phyloP scores from a whole-genome alignment of 2,888 invertebrate species.

The Colletes collaris region DNA sequence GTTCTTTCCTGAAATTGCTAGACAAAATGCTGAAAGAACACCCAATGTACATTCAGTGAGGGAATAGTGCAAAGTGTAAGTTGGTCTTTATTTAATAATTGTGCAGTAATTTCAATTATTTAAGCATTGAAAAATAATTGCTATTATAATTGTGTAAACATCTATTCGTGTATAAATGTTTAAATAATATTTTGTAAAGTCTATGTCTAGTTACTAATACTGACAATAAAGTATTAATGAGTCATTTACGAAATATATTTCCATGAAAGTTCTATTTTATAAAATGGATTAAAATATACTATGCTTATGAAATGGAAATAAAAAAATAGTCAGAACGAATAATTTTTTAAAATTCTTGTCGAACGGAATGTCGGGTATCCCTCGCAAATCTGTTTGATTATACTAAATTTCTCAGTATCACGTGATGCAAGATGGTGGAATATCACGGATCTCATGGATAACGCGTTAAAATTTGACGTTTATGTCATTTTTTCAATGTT shows the following conservation, averaged over 20 bases:
- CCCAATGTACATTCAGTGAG: conserved; percentile 41
- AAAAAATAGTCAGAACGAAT: not conserved
- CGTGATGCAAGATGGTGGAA: conserved; percentile 67
- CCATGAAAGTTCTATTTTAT: not conserved
- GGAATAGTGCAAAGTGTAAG: conserved; percentile 48
- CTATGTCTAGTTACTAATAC: conserved; percentile 16
- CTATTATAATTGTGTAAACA: conserved; percentile 20
- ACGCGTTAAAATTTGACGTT: conserved; percentile 60
- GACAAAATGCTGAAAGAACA: conserved; percentile 87
- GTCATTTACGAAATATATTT: conserved; percentile 11
- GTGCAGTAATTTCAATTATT: not conserved
- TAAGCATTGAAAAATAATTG: not conserved
- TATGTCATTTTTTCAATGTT: conserved; percentile 58
- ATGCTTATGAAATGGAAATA: conserved; percentile 14
- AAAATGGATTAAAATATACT: conserved; percentile 12
- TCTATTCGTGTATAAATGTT: not conserved
- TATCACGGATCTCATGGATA: conserved; percentile 57
- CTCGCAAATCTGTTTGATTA: conserved; percentile 36
- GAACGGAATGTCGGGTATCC: conserved; percentile 1
- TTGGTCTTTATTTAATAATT: conserved; percentile 16
- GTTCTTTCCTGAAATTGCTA: conserved; percentile 95
- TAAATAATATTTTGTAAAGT: conserved; percentile 21
- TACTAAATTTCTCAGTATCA: conserved; percentile 55
- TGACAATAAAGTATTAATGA: conserved; percentile 26
- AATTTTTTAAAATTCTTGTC: conserved; percentile 16